Conservation (phyloP, 1,140 invertebrate genomes). For the Geopemphigus sp. region DNA sequence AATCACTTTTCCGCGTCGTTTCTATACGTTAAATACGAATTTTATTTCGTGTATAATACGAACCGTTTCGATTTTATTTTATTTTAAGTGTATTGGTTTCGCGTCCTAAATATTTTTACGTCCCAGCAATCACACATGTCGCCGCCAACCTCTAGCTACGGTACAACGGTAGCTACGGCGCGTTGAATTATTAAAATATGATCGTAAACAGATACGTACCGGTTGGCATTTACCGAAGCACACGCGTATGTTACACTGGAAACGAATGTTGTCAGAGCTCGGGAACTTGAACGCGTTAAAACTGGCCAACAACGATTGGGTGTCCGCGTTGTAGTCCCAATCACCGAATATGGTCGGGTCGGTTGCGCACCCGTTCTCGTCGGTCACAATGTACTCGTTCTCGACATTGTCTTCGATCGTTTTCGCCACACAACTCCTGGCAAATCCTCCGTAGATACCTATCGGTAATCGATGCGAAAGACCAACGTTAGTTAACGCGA, state of each 20-base stretch:
- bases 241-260: conserved; percentile 93
- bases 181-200: too few species aligned
- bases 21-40: too few species aligned
- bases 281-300: conserved; percentile 97
- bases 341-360: conserved; percentile 90
- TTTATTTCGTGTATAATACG: too few species aligned
- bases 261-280: conserved; percentile 88
- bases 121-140: too few species aligned
- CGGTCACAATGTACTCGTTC: conserved; percentile 88
- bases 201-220: conserved; percentile 61
- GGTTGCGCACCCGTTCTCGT: conserved; percentile 90
- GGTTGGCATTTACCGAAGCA: conserved; percentile 95
- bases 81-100: too few species aligned
- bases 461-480: conserved; percentile 4
- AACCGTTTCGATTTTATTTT: too few species aligned
- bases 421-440: conserved; percentile 86
- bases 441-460: conserved; percentile 93
- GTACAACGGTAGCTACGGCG: too few species aligned
- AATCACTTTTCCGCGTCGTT: too few species aligned
- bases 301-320: conserved; percentile 76
- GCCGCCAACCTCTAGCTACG: too few species aligned
- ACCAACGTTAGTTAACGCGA: neutral
- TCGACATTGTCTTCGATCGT: conserved; percentile 85
- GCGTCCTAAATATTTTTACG: too few species aligned
- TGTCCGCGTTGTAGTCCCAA: conserved; percentile 83